These are phyloP conservation scores for Chrysolina oricalcia DNA, from an alignment of 2,888 invertebrate species.

Conservation along the genomic window DNA sequence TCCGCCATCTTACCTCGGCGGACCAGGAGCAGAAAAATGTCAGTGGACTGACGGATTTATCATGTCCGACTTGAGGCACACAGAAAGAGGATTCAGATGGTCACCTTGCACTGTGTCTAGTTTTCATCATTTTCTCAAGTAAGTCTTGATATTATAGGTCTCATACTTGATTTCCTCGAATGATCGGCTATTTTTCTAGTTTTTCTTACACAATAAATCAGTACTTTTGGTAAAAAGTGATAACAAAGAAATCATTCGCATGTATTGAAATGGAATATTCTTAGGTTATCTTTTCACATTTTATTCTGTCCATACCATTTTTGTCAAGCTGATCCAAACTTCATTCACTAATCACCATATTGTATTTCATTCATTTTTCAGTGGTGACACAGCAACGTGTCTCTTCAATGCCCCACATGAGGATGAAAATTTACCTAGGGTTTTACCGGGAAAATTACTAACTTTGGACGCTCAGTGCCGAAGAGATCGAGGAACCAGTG, in stretches of 20 bases:
- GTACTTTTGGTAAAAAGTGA: no score
- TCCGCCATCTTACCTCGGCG: conserved; percentile 94
- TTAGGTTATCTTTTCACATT: no score
- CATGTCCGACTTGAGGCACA: conserved; percentile 95
- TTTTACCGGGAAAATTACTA: conserved; percentile 90
- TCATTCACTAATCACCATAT: no score
- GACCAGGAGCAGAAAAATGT: conserved; percentile 95
- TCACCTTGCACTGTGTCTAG: conserved; percentile 93
- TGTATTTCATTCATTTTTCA: conserved; percentile 69
- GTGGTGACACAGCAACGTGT: conserved; percentile 95
- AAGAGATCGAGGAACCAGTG: conserved; percentile 92
- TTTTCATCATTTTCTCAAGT: conserved; percentile 97
- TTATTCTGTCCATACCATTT: no score
- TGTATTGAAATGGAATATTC: no score
- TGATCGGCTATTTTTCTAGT: no score
- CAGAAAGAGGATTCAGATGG: conserved; percentile 96
- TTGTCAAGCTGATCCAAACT: no score
- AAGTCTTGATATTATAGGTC: conserved; percentile 66
- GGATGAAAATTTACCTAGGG: conserved; percentile 90
- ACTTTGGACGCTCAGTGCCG: conserved; percentile 94
- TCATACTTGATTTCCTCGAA: no score
- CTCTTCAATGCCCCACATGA: conserved; percentile 95
- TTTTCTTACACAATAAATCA: no score
- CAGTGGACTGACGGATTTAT: conserved; percentile 97
- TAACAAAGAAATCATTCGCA: no score